Base-by-base conservation (phyloP, 2,797 vertebrate species). In the Gymnopithys bicolor region DNA sequence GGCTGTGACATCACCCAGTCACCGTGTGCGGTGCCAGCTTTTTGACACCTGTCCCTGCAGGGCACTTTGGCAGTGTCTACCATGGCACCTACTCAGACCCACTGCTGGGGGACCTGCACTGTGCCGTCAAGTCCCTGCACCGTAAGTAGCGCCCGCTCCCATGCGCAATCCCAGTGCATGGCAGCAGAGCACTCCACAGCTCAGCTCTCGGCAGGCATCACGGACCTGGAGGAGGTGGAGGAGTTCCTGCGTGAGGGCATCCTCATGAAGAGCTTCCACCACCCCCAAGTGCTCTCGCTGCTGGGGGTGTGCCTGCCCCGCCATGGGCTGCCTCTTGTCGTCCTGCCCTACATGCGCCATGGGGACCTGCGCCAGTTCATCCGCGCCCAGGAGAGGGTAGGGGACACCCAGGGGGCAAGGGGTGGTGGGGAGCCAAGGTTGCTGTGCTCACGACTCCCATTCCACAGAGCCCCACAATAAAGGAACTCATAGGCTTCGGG, bases 21-120 rank as follows among this genome's bases (percentile, higher is more conserved):
- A 0, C 13, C 1, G 0, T 1, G 3, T 19, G 46, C 0, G 4
- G 43, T 76, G 37, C 46, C 51, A 58, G 12, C 56, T 62, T 84
- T 84, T 52, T 5, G 33, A 32, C 5, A 0, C 25, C 35, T 52
- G 23, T 92, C 82, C 55, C 59, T 18, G 1, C 93, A 99, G 99
- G 99, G 58, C 99, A 99, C 91, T 99, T 99, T 84, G 99, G 99
- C 70, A 99, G 99, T 0, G 99, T 99, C 93, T 99, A 99, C 97
- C 99, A 99, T 0, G 99, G 99, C 73, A 99, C 98, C 93, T 98
- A 99, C 81, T 98, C 39, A 8, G 99, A 99, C 48, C 96, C 98
- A 1, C 97, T 97, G 77, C 97, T 98, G 92, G 98, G 98, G 84
- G 98, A 98, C 59, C 97, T 98, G 66, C 99, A 99, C 97, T 99